Conservation (phyloP, 2,113 vertebrate species). For the Eretmochelys imbricata region DNA sequence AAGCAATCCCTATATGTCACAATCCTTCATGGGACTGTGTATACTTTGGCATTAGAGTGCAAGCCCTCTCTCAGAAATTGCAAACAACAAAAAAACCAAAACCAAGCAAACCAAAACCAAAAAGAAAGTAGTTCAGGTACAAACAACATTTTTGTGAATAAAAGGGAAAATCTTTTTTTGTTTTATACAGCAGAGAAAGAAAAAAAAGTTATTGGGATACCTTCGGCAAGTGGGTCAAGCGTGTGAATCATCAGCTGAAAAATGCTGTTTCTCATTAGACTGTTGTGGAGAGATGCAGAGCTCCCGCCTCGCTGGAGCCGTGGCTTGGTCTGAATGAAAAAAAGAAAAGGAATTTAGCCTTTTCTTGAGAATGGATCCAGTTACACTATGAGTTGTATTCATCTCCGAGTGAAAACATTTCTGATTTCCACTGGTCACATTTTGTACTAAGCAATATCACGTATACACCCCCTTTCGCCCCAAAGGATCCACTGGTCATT, state of each 20-base stretch:
- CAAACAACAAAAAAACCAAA: not conserved
- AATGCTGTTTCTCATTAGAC: slow-evolving; percentile 98
- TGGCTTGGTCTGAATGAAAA: slow-evolving; percentile 85
- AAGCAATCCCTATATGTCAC: not conserved
- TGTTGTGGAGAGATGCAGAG: slow-evolving; percentile 97
- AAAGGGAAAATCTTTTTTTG: not conserved
- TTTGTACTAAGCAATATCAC: not conserved
- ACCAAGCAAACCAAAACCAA: not conserved
- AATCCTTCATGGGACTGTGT: not conserved
- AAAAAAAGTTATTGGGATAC: slow-evolving; percentile 63
- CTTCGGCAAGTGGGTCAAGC: slow-evolving; percentile 91
- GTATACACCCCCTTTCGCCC: not conserved
- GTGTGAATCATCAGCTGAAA: slow-evolving; percentile 99
- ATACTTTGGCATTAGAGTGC: not conserved
- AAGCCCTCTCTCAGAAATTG: slow-evolving; percentile 5
- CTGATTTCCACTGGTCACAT: not conserved
- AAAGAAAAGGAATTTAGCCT: not conserved
- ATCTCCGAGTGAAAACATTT: not conserved
- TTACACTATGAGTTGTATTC: not conserved
- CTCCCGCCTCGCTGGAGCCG: slow-evolving; percentile 94
- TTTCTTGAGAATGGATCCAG: not conserved
- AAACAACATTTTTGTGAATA: not conserved
- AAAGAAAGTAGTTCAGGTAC: not conserved
- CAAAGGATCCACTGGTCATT: not conserved
- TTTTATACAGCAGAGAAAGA: not conserved